Base-by-base conservation (phyloP, 2,888 invertebrate species). In the Neoaliturus tenellus region DNA sequence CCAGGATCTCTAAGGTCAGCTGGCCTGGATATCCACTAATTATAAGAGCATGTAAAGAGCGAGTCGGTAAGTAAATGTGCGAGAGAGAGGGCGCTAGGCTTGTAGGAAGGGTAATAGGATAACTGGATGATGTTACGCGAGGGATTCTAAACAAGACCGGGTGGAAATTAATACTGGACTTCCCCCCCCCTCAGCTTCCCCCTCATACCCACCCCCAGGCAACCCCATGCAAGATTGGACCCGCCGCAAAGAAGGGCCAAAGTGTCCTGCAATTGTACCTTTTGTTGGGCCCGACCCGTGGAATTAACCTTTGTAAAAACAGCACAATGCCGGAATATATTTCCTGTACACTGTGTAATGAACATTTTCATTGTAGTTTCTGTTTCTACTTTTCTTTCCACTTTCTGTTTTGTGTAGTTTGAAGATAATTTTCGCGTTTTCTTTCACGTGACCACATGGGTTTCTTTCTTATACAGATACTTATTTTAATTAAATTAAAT, bases 131-230 rank as follows among this genome's bases (percentile, higher is more conserved):
- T 78, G 78, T 78, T 78, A 78, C 78, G 55, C 28, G 23, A 31
- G 78, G 35, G 33, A 41, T n/a, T 48, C 78, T 55, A 78, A 78
- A 78, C 78, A 78, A 78, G 78, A 33, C 78, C 55, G 48, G 51
- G 33, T 78, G 78, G 78, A 78, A 78, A 78, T 78, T 78, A 78
- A 78, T 78, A 55, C 78, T 35, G 25, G 78, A 55, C 55, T 48
- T 41, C 75, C 48, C 17, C 48, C 71, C 71, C 39, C 67, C 25
- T 6, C n/a, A n/a, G n/a, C 55, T 48, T 41, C 75, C 48, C 17
- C 48, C 71, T 39, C 39, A 31, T 10, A 1, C 28, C 35, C 17
- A 2, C 71, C 23, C 17, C 28, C 8, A n/a, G 0, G 5, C 35
- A 6, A 17, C 28, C 17, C 62, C 62, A 62, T 69, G 69, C 69